Conservation (phyloP, 1,140 invertebrate genomes). For the Ceratosolen solmsi region DNA sequence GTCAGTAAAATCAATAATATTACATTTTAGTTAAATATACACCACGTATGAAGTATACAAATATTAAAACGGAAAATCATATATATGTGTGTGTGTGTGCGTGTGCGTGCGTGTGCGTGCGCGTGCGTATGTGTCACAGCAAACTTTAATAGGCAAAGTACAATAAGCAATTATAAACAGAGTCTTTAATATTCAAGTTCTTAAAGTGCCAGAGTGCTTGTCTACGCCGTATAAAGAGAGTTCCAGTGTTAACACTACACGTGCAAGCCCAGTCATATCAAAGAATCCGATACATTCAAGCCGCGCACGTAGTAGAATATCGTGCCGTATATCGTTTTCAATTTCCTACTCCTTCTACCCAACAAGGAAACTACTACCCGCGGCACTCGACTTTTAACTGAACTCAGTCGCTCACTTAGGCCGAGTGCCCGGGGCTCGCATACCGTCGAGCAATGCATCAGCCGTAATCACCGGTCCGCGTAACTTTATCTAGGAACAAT, state of each 20-base stretch:
- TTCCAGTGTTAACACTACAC: too few relatives aligned
- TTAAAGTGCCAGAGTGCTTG: not conserved
- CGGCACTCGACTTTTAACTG: slow-evolving; percentile 8
- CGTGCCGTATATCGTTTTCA: slow-evolving; percentile 17
- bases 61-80: too few relatives aligned
- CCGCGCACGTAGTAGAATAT: too few relatives aligned
- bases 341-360: not conserved
- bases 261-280: not conserved
- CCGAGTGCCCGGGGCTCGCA: not conserved
- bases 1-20: too few relatives aligned
- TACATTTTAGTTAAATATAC: too few relatives aligned
- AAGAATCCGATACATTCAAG: not conserved
- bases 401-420: not conserved
- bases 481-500: slow-evolving; percentile 44
- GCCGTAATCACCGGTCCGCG: slow-evolving; percentile 33
- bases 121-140: too few relatives aligned
- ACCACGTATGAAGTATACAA: too few relatives aligned
- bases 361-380: too few relatives aligned
- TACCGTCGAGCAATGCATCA: slow-evolving; percentile 32
- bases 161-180: not conserved
- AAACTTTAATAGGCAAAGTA: not conserved
- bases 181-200: too few relatives aligned
- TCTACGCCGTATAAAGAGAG: too few relatives aligned
- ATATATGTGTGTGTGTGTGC: too few relatives aligned
- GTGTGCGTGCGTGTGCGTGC: too few relatives aligned